Base-by-base conservation (phyloP, 2,113 vertebrate species). In the Acanthisitta chloris region DNA sequence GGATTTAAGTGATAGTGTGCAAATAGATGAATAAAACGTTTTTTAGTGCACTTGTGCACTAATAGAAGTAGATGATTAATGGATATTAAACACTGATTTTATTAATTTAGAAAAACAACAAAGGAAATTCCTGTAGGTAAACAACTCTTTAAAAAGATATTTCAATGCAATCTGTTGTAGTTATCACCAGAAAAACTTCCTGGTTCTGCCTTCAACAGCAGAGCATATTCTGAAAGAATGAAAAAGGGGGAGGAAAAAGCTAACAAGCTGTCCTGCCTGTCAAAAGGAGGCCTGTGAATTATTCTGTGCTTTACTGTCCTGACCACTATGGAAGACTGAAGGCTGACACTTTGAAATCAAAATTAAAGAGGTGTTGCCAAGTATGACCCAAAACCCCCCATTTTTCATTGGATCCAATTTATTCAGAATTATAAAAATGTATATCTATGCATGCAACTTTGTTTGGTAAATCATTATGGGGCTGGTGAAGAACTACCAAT, bases 101-200 rank as follows among this genome's bases (percentile, higher is more conserved):
- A 58, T 74, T n/a, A 59, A 73, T 58, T 62, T 59, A 64, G 36
- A 14, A 77, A 94, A 90, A 52, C 14, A 95, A 10, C 24, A 69
- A 55, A 73, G 29, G 54, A 69, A 95, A 96, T 91, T 79, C 33
- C 61, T 83, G 26, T 73, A 69, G 57, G 29, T 84, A 95, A 96
- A 91, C 25, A 89, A 92, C 77, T 26, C 29, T 71, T 85, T 4
- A 23, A 57, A 80, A 81, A 87, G 19, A n/a, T 8, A 71, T 40
- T 84, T 90, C 23, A 43, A 52, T 8, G 19, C 24, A 45, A 59
- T 61, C 45, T 85, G 15, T 34, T 70, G 48, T 46, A 83, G 28
- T 36, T 42, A 21, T 51, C 51, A 43, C 15, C 55, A 89, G 69
- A 70, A 72, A 74, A 87, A 12, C 33, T 43, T 51, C 40, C 9